Evolutionary conservation across 2,888 invertebrate species (phyloP), one percentile per base, ranked within the genome.

Genomic region (Malthinus flaveolus): DNA sequence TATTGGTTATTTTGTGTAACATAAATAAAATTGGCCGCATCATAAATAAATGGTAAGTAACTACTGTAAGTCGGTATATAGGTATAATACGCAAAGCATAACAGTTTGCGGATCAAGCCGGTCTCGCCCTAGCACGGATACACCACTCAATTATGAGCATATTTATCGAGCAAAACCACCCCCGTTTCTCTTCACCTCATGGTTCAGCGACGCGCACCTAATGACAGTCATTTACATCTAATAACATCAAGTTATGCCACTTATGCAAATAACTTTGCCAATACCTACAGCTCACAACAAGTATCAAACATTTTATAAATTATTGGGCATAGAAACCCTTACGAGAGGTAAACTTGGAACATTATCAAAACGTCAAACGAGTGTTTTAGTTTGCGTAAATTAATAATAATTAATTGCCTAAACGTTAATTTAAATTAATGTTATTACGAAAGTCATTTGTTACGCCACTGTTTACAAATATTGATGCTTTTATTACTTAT

Each of bases 71-170:
- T 64, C 66, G 64, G 56, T 61, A 64, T 52, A 58, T n/a, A n/a
- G n/a, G 5, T 23, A 23, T 23, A 59, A 62, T 59, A 59, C 46
- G 54, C 64, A 59, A 53, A 57, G 56, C 59, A 47, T 44, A 39
- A 56, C 59, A 61, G 63, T 63, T 55, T 65, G 52, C 54, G 57
- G 59, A 59, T 63, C 61, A 59, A 57, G 55, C 61, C 63, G 64
- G 52, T 61, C 60, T 62, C 64, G 62, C 63, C 67, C 66, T 65
- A 63, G 66, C 61, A 65, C 63, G 68, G 67, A 69, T 70, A 69
- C 69, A 70, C 68, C 70, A 69, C 70, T 70, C 70, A 70, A 70
- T 70, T 70, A 70, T 68, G 64, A 68, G 67, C 66, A 68, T 70
- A 69, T 69, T 70, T 70, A 70, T 70, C 68, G 69, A 70, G 67